Conservation (phyloP, 2,113 vertebrate genomes). For the Boulengeromyrus knoepffleri region DNA sequence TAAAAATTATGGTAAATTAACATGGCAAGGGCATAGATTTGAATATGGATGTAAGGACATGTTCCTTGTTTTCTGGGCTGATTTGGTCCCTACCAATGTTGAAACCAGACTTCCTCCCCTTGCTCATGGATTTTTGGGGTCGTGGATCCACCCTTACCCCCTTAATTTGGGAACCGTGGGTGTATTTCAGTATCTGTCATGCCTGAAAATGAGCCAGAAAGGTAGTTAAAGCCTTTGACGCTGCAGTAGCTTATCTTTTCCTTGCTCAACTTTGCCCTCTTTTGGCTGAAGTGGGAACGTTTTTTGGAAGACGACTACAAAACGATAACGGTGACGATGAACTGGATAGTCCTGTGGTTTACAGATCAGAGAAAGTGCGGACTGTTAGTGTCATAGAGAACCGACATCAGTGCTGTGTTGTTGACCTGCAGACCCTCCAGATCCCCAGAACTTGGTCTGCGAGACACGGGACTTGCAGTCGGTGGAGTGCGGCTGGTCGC, state of each 20-base stretch:
- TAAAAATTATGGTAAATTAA: not conserved
- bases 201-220: not conserved
- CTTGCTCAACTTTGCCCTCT: not conserved
- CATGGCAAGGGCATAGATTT: not conserved
- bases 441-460: conserved; percentile 49
- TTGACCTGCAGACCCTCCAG: conserved; percentile 53
- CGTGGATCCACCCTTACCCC: not conserved
- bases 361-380: not conserved
- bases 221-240: not conserved
- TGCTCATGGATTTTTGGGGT: not conserved
- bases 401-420: not conserved
- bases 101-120: not conserved
- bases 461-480: conserved; percentile 54
- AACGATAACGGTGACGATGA: not conserved
- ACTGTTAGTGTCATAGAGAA: not conserved
- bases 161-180: not conserved
- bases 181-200: not conserved
- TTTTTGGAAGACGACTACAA: not conserved
- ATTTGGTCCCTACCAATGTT: not conserved
- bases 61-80: not conserved
- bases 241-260: not conserved
- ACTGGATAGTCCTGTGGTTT: not conserved
- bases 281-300: not conserved
- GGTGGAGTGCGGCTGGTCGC: conserved; percentile 53
- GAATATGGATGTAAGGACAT: not conserved